Evolutionary conservation across 1,140 invertebrate species (phyloP).

Genomic region (Heliconius congener): DNA sequence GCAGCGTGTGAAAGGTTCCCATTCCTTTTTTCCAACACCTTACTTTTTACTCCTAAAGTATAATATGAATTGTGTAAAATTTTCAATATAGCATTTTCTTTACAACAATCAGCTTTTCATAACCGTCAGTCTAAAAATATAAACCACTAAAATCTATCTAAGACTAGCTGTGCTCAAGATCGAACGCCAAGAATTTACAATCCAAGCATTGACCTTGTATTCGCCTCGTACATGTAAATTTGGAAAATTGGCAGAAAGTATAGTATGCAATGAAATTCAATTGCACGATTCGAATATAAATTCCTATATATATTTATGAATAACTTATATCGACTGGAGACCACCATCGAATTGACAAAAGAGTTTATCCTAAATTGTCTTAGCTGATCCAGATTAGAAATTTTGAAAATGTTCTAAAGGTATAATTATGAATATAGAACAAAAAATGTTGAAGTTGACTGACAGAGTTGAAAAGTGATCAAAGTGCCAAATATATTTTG

Average conservation of each 20-base stretch:
- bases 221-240: slow-evolving; percentile 32
- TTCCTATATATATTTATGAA: slow-evolving; percentile 8
- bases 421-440: too few relatives aligned
- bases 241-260: slow-evolving; percentile 8
- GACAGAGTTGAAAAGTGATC: too few relatives aligned
- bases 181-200: slow-evolving; percentile 37
- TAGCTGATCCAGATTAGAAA: too few relatives aligned
- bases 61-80: not conserved
- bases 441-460: too few relatives aligned
- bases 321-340: not conserved
- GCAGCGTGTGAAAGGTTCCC: too few relatives aligned
- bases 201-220: slow-evolving; percentile 37
- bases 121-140: slow-evolving; percentile 19
- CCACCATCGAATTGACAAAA: too few relatives aligned
- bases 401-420: too few relatives aligned
- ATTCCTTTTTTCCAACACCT: too few relatives aligned
- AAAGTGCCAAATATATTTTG: too few relatives aligned
- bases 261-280: not conserved
- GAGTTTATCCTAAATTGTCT: too few relatives aligned
- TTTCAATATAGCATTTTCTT: not conserved
- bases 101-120: not conserved
- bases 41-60: too few relatives aligned
- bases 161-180: slow-evolving; percentile 2
- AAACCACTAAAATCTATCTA: slow-evolving; percentile 18
- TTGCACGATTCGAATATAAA: slow-evolving; percentile 15